Conservation (phyloP, 2,797 vertebrate species). For the Heliangelus exortis region DNA sequence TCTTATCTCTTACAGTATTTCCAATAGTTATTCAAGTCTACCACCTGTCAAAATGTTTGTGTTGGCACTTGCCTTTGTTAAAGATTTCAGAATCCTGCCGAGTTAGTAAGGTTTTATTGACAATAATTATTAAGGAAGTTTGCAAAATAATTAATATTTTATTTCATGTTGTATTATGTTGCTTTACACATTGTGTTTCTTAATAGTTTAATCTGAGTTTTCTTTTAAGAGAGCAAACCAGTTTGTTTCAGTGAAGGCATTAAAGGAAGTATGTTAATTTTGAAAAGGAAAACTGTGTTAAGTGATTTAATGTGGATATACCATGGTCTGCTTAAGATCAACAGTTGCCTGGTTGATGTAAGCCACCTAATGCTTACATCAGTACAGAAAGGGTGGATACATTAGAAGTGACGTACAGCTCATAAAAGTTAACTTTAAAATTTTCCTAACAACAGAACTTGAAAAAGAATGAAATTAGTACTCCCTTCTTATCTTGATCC, state of each 20-base stretch:
- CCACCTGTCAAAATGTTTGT: background rate
- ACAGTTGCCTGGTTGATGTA: background rate
- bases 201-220: background rate
- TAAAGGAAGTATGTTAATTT: background rate
- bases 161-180: background rate
- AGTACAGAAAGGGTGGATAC: background rate
- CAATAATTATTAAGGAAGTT: background rate
- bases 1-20: background rate
- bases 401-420: background rate
- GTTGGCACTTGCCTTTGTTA: background rate
- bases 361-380: background rate
- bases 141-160: background rate
- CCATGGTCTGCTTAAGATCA: background rate
- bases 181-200: background rate
- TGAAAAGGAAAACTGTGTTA: background rate
- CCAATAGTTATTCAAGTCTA: background rate
- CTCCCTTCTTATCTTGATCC: background rate
- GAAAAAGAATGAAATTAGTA: background rate
- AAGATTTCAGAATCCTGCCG: background rate
- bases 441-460: background rate
- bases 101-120: background rate
- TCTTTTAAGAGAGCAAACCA: background rate
- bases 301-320: background rate
- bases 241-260: background rate
- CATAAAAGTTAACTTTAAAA: background rate